Conservation (phyloP, 1,140 invertebrate genomes). For the Telenomus remus region DNA sequence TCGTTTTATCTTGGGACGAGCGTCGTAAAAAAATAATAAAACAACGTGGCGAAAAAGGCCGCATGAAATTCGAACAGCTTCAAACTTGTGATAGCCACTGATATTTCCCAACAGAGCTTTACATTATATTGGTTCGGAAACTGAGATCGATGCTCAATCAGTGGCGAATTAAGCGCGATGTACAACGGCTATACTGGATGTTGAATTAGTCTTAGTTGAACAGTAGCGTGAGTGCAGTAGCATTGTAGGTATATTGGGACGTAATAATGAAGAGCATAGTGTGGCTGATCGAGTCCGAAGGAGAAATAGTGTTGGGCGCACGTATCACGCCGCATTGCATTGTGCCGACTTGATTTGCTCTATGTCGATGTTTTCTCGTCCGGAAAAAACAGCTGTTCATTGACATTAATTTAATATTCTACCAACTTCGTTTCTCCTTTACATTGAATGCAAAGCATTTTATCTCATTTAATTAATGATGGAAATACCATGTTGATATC, state of each 20-base stretch:
- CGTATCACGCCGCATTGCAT: conserved; percentile 34
- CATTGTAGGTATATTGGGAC: conserved; percentile 34
- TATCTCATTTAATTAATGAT: no score
- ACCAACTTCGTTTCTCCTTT: no score
- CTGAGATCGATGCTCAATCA: conserved; percentile 58
- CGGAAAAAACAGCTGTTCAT: no score
- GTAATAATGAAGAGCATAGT: conserved; percentile 57
- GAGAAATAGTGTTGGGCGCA: conserved; percentile 40
- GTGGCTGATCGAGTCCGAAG: conserved; percentile 47
- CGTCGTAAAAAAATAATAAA: conserved; percentile 20
- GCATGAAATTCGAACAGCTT: conserved; percentile 34
- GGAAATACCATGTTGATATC: no score
- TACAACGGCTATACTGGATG: conserved; percentile 44
- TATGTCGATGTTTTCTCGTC: neutral
- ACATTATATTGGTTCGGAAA: conserved; percentile 37
- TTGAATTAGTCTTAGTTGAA: conserved; percentile 55
- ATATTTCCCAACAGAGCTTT: conserved; percentile 50
- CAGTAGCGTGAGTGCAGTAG: conserved; percentile 46
- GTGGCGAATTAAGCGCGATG: conserved; percentile 56
- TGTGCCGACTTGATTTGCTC: conserved; percentile 22
- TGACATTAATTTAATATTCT: no score
- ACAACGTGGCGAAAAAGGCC: conserved; percentile 6
- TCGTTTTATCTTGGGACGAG: no score
- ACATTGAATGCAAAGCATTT: no score
- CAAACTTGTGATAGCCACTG: conserved; percentile 27